Evolutionary conservation across 2,888 invertebrate genomes (phyloP), one percentile per base, ranked within the genome.

Genomic region (Timema cristinae): DNA sequence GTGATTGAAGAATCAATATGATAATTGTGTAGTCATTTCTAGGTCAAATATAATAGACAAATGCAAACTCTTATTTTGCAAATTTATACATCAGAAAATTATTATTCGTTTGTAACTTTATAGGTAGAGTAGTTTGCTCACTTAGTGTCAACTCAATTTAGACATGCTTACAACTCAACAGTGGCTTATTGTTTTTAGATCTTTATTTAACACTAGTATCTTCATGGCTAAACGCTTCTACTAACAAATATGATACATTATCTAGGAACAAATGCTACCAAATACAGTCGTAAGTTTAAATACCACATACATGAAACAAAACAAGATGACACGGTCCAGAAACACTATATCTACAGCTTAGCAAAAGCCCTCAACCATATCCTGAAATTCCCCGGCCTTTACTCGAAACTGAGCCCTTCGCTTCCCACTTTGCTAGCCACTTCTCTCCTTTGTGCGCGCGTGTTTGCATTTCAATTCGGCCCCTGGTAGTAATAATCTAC

Each of bases 401-500:
- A 4, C 13, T n/a, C 54, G n/a, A 11, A 13, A 13, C n/a, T 54
- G 54, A 11, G 13, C 11, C 11, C 54, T 2, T 11, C 10, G 59
- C 1, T 59, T 5, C 16, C 0, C 15, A 11, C 47, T 0, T 15
- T 61, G 13, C 47, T 61, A 6, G 11, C 11, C 47, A 47, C 15
- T 61, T 15, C 61, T 61, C 47, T 68, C 32, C 16, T n/a, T 15
- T 54, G n/a, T 48, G 68, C 7, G n/a, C 50, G n/a, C 7, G 5
- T 2, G 16, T 13, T 50, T 6, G 11, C n/a, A 51, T 13, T 32
- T 16, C 32, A 7, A 51, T 15, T 49, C 50, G 49, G 15, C 48
- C 48, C 49, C 50, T 15, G 13, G 49, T 32, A 32, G 49, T 32
- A 61, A 50, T 69, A 69, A 69, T 69, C 69, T 11, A 50, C 50